Evolutionary conservation across 2,888 invertebrate species (phyloP).

Genomic region (Scrobipalpa atriplicella): DNA sequence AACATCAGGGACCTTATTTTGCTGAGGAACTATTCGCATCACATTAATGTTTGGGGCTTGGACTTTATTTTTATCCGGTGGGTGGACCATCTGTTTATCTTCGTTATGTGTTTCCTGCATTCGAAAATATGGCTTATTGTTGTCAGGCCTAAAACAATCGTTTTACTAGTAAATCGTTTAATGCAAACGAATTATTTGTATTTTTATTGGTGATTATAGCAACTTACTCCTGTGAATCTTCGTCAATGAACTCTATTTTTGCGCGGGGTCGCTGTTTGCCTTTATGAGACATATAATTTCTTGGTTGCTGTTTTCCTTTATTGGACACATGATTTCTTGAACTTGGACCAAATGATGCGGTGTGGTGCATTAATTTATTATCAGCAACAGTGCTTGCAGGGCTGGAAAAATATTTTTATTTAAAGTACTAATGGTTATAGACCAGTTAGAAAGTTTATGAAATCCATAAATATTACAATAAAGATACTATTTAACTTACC

Average conservation of each 20-base stretch:
- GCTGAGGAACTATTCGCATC: neutral
- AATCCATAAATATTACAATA: no score
- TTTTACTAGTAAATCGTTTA: no score
- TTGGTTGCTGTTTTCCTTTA: neutral
- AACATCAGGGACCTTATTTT: neutral
- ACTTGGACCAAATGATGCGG: no score
- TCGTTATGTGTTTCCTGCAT: neutral
- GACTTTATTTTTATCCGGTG: neutral
- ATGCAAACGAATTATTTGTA: no score
- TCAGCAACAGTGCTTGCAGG: no score
- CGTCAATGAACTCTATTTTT: neutral
- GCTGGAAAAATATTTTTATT: no score
- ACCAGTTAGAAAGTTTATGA: no score
- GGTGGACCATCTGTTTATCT: neutral
- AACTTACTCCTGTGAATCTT: neutral
- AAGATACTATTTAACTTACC: neutral
- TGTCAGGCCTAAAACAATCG: neutral
- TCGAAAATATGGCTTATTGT: neutral
- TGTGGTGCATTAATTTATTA: no score
- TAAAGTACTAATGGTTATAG: no score
- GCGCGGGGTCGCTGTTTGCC: neutral
- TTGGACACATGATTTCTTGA: no score
- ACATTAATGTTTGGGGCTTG: neutral
- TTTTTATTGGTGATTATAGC: neutral
- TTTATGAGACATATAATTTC: no score